Conservation (phyloP, 1,140 invertebrate species). For the Odontomachus brunneus region DNA sequence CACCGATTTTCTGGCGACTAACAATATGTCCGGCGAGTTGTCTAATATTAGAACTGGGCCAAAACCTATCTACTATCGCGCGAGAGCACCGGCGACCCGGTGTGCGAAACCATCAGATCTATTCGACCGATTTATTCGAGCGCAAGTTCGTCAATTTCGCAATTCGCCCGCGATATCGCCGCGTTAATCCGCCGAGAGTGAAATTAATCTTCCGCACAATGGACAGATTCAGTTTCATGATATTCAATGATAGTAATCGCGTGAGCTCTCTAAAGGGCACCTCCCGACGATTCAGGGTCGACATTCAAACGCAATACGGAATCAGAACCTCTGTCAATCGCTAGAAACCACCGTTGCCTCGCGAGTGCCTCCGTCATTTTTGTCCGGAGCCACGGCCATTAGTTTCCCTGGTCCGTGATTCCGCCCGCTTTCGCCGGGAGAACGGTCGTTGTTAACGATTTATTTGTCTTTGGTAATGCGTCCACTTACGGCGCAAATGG, state of each 20-base stretch:
- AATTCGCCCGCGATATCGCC: too few species aligned
- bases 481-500: constrained; percentile 30
- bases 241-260: too few species aligned
- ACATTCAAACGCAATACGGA: not conserved
- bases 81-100: not conserved
- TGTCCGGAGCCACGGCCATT: constrained; percentile 14
- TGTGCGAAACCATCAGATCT: not conserved
- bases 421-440: not conserved
- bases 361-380: constrained; percentile 1
- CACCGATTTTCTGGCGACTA: constrained; percentile 61
- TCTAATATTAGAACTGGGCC: constrained; percentile 75
- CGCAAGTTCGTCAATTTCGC: too few species aligned
- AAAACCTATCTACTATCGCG: constrained; percentile 60
- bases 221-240: too few species aligned
- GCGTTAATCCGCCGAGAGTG: too few species aligned
- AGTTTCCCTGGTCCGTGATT: constrained; percentile 11
- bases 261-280: too few species aligned
- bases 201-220: too few species aligned
- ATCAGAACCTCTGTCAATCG: not conserved
- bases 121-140: not conserved
- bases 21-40: constrained; percentile 66
- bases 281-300: too few species aligned
- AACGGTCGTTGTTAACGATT: constrained; percentile 38
- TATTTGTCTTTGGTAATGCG: constrained; percentile 52
- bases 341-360: not conserved